A percentile compares a stretch with the other conserved stretches of the same genome.
These are phyloP conservation scores for Mesoligia furuncula DNA, from an alignment of 2,888 invertebrate species.

Conservation along the genomic window DNA sequence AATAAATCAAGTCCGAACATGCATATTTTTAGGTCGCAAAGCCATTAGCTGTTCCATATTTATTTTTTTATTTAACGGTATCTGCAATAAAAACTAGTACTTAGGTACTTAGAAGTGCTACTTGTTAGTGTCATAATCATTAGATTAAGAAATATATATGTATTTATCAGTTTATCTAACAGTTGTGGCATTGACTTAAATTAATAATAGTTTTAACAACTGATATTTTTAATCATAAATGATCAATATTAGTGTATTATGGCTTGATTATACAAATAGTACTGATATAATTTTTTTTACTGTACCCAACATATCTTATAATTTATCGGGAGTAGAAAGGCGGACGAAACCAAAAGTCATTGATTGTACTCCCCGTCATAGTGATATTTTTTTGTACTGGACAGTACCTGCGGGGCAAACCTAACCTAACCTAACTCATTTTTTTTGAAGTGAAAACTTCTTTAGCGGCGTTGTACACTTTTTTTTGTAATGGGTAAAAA, in stretches of 20 bases:
- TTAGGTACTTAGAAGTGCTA: no score
- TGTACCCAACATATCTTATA: no score
- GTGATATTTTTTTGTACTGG: no score
- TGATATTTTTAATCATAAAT: constrained; percentile 17
- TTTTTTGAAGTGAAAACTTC: no score
- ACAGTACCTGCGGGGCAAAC: no score
- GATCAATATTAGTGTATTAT: neutral
- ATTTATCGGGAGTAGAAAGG: no score
- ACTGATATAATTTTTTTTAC: neutral
- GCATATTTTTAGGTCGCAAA: neutral
- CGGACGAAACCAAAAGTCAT: no score
- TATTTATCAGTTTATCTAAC: neutral
- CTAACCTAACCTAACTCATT: no score
- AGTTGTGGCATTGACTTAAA: neutral
- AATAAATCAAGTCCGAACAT: neutral
- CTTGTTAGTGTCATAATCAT: neutral
- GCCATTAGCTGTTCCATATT: neutral
- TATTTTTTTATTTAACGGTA: neutral
- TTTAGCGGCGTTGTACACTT: no score
- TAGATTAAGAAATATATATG: neutral
- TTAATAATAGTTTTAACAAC: constrained; percentile 4
- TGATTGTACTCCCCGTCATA: no score
- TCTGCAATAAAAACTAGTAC: neutral
- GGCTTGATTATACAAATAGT: neutral
- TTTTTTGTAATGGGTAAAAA: no score